Base-by-base conservation (phyloP, 2,888 invertebrate species). In the Oligia strigilis region DNA sequence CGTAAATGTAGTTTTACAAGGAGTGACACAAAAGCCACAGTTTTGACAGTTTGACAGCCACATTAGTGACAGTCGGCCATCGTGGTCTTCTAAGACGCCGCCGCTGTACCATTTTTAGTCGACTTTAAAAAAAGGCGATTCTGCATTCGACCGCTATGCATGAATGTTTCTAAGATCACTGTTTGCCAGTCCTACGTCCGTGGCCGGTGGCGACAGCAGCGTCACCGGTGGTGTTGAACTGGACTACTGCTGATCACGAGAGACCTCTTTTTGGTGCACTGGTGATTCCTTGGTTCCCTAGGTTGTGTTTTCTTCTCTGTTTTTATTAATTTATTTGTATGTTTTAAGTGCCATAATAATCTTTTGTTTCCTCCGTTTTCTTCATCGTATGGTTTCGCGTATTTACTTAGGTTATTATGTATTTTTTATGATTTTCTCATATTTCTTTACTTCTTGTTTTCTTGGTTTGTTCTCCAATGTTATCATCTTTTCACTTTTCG, bases 181-280 rank as follows among this genome's bases (percentile, higher is more conserved):
- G 5, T 40, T 72, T 72, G n/a, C 5, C 40, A 29, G 77, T 70
- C 43, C n/a, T 49, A n/a, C 13, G 9, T 14, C 14, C 9, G n/a
- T 36, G 60, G 72, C 79, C 55, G 81, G 72, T 80, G 81, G 14
- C 58, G 81, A 49, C 83, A 83, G 83, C 82, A 83, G 82, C 83
- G 73, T 65, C 82, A 85, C n/a, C 82, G 73, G 84, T 71, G 64
- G 29, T 43, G 77, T 62, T 43, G 73, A 23, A 11, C 40, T 76
- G 62, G 8, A 29, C 23, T 65, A 17, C 84, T 85, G 84, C 84
- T 85, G 85, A 76, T 85, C 78, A 82, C 84, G 67, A 75, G 52
- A 71, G 14, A 62, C 36, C 49, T 9, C n/a, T 43, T 58, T 73
- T 52, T 8, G 17, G 40, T 75, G 17, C 60, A 40, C 72, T 78